phyloP scores from a whole-genome alignment of 2,888 invertebrate species.

The Diabrotica balteata region DNA sequence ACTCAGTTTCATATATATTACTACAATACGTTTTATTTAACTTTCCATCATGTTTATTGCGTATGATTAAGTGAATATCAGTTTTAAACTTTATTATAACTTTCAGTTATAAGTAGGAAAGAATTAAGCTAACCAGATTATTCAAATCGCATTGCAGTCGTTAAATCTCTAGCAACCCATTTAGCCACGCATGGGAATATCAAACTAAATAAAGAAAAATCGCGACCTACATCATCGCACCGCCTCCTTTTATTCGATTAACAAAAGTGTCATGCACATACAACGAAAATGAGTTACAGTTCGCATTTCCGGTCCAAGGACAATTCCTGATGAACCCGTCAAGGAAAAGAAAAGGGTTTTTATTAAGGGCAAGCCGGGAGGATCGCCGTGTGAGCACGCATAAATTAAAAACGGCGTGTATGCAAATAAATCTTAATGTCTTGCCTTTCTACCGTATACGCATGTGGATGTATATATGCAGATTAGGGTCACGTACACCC shows the following conservation, averaged over 20 bases:
- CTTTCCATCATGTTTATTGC: too few species aligned
- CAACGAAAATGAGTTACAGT: conserved; percentile 52
- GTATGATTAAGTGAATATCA: too few species aligned
- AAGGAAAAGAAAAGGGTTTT: conserved; percentile 38
- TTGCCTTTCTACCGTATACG: conserved; percentile 49
- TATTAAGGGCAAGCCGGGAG: conserved; percentile 23
- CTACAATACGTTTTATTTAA: too few species aligned
- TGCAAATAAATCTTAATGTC: conserved; percentile 52
- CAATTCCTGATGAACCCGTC: conserved; percentile 50
- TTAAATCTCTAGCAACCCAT: neutral
- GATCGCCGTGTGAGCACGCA: conserved; percentile 49
- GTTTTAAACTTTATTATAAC: too few species aligned
- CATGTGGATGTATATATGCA: conserved; percentile 44
- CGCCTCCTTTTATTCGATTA: conserved; percentile 43
- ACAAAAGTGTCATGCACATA: conserved; percentile 52
- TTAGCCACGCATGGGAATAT: conserved; percentile 19
- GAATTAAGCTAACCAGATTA: too few species aligned
- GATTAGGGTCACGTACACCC: conserved; percentile 41
- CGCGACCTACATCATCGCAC: conserved; percentile 22
- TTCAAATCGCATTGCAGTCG: too few species aligned
- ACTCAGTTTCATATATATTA: too few species aligned
- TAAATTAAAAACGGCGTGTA: conserved; percentile 53
- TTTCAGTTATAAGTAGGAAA: too few species aligned
- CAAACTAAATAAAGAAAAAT: conserved; percentile 11
- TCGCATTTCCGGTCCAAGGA: conserved; percentile 46